These are phyloP conservation scores for Rhagonycha fulva DNA, from an alignment of 2,888 invertebrate genomes.

Conservation along the genomic window DNA sequence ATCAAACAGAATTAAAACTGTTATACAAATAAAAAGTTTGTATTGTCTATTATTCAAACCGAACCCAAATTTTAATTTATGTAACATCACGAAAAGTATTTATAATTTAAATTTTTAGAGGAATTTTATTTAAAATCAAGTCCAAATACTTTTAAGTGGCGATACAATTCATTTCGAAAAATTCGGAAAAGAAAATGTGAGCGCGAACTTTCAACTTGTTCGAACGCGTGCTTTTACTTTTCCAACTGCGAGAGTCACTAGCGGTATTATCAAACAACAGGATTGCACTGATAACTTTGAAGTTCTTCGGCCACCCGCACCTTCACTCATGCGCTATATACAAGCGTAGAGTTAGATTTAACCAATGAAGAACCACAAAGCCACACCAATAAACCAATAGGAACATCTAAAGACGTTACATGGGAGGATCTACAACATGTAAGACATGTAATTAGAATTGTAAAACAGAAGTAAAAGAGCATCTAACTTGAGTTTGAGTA, in stretches of 20 bases:
- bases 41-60: constrained; percentile 22
- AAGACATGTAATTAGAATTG: constrained; percentile 56
- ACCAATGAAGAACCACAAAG: constrained; percentile 52
- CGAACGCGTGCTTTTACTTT: constrained; percentile 42
- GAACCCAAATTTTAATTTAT: constrained; percentile 15
- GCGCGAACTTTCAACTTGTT: constrained; percentile 19
- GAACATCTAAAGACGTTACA: constrained; percentile 55
- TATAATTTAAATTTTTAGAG: constrained; percentile 6
- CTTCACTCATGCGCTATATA: constrained; percentile 51
- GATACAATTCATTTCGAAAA: constrained; percentile 2
- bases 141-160: constrained; percentile 13
- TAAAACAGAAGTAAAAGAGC: constrained; percentile 44
- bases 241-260: constrained; percentile 37
- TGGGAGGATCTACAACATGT: constrained; percentile 54
- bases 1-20: constrained; percentile 37
- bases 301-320: constrained; percentile 45
- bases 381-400: constrained; percentile 53
- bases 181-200: constrained; percentile 8
- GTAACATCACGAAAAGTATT: constrained; percentile 24
- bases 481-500: constrained; percentile 5
- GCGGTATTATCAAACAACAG: constrained; percentile 39
- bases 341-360: constrained; percentile 41
- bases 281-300: constrained; percentile 47
- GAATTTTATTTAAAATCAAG: constrained; percentile 14
- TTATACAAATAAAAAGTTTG: constrained; percentile 34